Evolutionary conservation across 37 sponge, comb jelly and placozoan genomes (phyloP), one percentile per base, ranked within the genome.

Genomic region (Bolinopsis microptera): DNA sequence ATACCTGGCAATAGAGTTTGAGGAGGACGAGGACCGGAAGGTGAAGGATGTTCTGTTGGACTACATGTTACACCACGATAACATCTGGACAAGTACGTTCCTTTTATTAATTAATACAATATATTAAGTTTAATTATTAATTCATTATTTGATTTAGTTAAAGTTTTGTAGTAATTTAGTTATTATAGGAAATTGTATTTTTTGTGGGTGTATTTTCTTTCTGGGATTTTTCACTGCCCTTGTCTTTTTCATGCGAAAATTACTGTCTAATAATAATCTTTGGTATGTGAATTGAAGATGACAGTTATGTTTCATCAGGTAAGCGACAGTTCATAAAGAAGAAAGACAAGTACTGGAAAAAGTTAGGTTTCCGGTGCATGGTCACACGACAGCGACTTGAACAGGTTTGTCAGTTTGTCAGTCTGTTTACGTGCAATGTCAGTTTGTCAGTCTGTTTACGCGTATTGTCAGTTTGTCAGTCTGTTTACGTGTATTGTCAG

Each of bases 331-430:
- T 70, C 30, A 70, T 70, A 8, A 70, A 70, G 26, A 70, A 70
- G 74, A 70, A 70, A 26, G 74, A 70, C 74, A 70, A 70, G 74
- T 70, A 70, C 74, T 70, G 74, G 74, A 70, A 70, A 26, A 70
- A 70, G 30, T 26, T 70, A 26, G 74, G 74, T 22, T 70, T 70
- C 74, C 25, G 74, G 74, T 70, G 74, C 26, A 70, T 70, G 74
- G 74, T 70, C 26, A 70, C 28, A 3, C 25, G 30, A 26, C 25
- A 26, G 26, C 25, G 74, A n/a, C 74, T 70, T 1, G 74, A 70
- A 70, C 74, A 70, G 74, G 74, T 70, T 28, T 26, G 74, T 48
- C 13, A 13, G 5, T 48, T 48, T 48, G 9, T 48, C 13, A 18
- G 61, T 48, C 61, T 48, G 61, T 48, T 5, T 48, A 13, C 13